Conservation (phyloP, 2,797 vertebrate species). For the Epinephelus awoara region DNA sequence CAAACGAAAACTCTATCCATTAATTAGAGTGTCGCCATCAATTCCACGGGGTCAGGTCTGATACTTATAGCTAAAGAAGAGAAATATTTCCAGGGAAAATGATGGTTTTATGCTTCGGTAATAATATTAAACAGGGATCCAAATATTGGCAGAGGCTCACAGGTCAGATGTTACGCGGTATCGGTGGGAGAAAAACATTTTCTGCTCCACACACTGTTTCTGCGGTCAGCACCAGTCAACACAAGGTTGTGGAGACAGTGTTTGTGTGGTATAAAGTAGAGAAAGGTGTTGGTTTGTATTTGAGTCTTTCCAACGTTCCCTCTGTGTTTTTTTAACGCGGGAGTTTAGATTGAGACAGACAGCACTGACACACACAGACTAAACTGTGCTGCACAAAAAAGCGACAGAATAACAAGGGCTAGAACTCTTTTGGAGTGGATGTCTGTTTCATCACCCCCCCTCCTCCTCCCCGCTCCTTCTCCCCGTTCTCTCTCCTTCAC, state of each 20-base stretch:
- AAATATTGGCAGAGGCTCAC: constrained; percentile 70
- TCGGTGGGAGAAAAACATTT: constrained; percentile 58
- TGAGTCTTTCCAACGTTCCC: constrained; percentile 59
- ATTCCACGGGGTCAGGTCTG: constrained; percentile 73
- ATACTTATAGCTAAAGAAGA: constrained; percentile 73
- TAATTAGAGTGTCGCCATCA: constrained; percentile 78
- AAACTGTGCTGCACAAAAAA: constrained; percentile 76
- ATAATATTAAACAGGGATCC: constrained; percentile 77
- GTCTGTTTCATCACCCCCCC: constrained; percentile 68
- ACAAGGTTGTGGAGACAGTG: constrained; percentile 51
- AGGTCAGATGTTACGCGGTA: constrained; percentile 67
- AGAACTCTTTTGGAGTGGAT: constrained; percentile 69
- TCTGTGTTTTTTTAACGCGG: constrained; percentile 60
- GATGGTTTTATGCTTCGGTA: constrained; percentile 69
- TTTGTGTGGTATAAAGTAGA: constrained; percentile 55
- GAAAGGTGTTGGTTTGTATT: constrained; percentile 67
- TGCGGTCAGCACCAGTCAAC: constrained; percentile 58
- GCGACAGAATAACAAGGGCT: constrained; percentile 74
- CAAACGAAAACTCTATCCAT: constrained; percentile 76
- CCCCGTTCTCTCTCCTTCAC: constrained; percentile 9
- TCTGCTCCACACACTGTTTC: constrained; percentile 51
- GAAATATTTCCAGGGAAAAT: constrained; percentile 76
- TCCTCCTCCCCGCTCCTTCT: neutral
- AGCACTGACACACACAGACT: constrained; percentile 75
- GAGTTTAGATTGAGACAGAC: constrained; percentile 81